Percentiles rank a stretch among this genome's conserved stretches.
phyloP scores from a whole-genome alignment of 2,113 vertebrate species.

The Solea senegalensis region DNA sequence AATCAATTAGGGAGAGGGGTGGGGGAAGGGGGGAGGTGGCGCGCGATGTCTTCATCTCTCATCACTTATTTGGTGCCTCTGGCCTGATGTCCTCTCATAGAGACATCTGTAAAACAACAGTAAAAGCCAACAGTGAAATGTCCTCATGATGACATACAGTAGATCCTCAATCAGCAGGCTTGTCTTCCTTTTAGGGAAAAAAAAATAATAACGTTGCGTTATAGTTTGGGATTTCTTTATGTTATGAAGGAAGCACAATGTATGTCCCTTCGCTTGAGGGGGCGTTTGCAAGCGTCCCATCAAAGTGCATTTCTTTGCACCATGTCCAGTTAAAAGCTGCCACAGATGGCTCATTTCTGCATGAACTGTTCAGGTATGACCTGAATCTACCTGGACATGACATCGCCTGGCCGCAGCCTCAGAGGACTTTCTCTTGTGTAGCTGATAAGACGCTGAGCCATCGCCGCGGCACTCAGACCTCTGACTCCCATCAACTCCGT shows the following conservation, averaged over 20 bases:
- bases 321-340: constrained; percentile 42
- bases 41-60: constrained; percentile 53
- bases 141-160: too few species aligned
- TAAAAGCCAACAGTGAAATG: too few species aligned
- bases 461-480: constrained; percentile 22
- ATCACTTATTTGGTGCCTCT: constrained; percentile 18
- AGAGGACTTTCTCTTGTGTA: constrained; percentile 44
- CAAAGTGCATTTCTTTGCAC: constrained; percentile 23
- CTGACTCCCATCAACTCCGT: constrained; percentile 48
- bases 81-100: constrained; percentile 2
- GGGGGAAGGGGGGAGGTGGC: constrained; percentile 11
- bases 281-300: constrained; percentile 23
- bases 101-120: background rate
- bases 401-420: constrained; percentile 26
- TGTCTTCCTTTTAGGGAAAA: too few species aligned
- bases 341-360: constrained; percentile 50
- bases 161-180: too few species aligned
- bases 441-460: constrained; percentile 59
- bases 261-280: constrained; percentile 24
- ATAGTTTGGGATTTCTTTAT: too few species aligned
- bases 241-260: background rate
- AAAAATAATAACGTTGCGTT: too few species aligned
- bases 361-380: constrained; percentile 25
- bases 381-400: constrained; percentile 18
- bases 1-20: constrained; percentile 57